phyloP scores from a whole-genome alignment of 2,113 vertebrate species.

The Hystrix cristata region DNA sequence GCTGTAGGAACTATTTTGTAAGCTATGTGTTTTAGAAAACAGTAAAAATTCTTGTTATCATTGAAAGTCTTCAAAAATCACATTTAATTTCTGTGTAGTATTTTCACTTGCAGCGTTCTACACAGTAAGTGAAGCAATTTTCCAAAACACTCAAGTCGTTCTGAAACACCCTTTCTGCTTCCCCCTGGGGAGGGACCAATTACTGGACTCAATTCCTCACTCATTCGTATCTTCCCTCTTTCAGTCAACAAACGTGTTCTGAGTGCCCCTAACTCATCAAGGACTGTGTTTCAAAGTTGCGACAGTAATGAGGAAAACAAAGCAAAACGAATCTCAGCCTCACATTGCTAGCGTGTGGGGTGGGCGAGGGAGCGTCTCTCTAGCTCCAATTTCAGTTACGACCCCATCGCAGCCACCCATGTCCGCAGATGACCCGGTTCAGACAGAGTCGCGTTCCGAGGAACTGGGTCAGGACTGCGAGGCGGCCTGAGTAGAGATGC shows the following conservation, averaged over 20 bases:
- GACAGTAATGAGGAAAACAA: neutral
- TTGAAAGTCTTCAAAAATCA: conserved; percentile 60
- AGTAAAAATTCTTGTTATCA: neutral
- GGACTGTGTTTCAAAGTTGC: neutral
- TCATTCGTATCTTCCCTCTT: neutral
- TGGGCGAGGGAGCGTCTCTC: neutral
- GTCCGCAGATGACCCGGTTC: neutral
- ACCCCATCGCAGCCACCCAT: neutral
- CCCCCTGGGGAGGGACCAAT: neutral
- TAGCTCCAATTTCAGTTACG: neutral
- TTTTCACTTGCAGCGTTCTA: conserved; percentile 52
- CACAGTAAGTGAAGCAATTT: conserved; percentile 56
- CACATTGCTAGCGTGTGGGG: neutral
- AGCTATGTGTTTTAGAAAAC: neutral
- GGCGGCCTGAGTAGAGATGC: neutral
- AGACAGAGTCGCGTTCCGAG: neutral
- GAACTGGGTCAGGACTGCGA: neutral
- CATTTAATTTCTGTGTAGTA: conserved; percentile 58
- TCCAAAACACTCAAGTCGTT: conserved; percentile 45
- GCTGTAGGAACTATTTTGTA: conserved; percentile 35
- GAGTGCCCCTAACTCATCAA: neutral
- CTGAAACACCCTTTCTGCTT: neutral
- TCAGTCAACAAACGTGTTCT: neutral
- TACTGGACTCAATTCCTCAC: neutral
- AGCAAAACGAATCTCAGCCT: neutral